Base-by-base conservation (phyloP, 2,113 vertebrate species). In the Cyrtonyx montezumae region DNA sequence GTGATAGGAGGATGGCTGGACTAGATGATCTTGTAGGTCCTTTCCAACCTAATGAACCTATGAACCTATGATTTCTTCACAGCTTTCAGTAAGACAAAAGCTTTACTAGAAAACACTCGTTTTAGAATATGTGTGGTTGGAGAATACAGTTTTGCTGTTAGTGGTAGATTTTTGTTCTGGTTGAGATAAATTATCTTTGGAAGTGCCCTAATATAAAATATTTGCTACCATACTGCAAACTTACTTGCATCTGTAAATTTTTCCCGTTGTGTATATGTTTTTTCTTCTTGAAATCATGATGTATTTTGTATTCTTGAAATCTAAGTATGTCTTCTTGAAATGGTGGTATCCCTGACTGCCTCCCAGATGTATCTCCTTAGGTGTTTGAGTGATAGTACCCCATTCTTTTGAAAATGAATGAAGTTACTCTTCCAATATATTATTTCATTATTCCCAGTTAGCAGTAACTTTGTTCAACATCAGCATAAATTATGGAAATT, bases 91-190 rank as follows among this genome's bases (percentile, higher is more conserved):
- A 93, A 63, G 42, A 16, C 5, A 56, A 61, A 83, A 61, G 9
- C 2, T 0, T 70, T 48, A 69, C 37, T 37, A 37, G 84, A 90
- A 65, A 3, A 28, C n/a, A 45, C 1, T 77, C 0, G 1, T 34
- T 67, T 91, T 49, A 63, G 13, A 63, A 8, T 59, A 37, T 15
- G 4, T 3, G 1, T 51, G 7, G 2, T 4, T 68, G 11, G 8
- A 56, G 13, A 84, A 53, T 25, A 34, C 23, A 45, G 4, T 11
- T 82, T 58, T 84, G 25, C 16, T 81, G 5, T 32, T 28, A 36
- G 28, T 59, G 17, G 13, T 71, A 68, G 6, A 11, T 53, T 55
- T 92, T 77, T 78, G 7, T 56, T 87, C 36, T 40, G 49, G 13
- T 22, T 6, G 68, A 81, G 15, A 42, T 23, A 49, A 59, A 58